Evolutionary conservation across 1,140 invertebrate species (phyloP).

Genomic region (Diploscapter pachys): DNA sequence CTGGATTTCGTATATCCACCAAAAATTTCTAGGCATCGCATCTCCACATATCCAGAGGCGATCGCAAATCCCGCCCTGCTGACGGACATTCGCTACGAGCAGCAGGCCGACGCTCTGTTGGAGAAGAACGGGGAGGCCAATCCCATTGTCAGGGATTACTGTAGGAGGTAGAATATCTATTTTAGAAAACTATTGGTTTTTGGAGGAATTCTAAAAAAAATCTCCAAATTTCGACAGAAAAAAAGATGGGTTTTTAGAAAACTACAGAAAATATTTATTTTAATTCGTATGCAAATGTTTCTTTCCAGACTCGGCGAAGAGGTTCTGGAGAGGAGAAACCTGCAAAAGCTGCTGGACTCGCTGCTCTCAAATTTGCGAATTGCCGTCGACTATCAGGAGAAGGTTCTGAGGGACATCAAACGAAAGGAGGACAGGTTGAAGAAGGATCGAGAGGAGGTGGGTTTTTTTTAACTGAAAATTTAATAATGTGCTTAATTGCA

Average conservation of each 20-base stretch:
- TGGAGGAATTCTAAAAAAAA: neutral
- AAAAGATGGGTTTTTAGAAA: neutral
- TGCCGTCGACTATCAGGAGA: conserved; percentile 16
- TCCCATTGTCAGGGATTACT: conserved; percentile 22
- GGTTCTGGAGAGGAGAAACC: conserved; percentile 15
- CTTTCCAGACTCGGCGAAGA: conserved; percentile 13
- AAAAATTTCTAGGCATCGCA: conserved; percentile 25
- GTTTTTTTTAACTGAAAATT: neutral
- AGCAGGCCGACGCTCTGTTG: conserved; percentile 36
- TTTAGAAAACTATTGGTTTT: neutral
- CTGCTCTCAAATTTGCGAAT: conserved; percentile 20
- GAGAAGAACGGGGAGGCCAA: conserved; percentile 27
- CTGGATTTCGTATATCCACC: conserved; percentile 26
- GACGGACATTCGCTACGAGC: conserved; percentile 27
- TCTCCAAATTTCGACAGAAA: neutral
- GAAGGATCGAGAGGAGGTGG: conserved; percentile 14
- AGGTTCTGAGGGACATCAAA: conserved; percentile 20
- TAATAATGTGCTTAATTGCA: neutral
- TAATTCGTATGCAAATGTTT: neutral
- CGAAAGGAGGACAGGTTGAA: conserved; percentile 21
- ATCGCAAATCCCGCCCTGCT: conserved; percentile 46
- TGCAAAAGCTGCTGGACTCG: conserved; percentile 19
- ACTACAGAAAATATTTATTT: neutral
- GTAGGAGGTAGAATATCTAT: conserved; percentile 16
- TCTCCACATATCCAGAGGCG: conserved; percentile 37